Conservation (phyloP, 1,140 invertebrate species). For the Dinothrombium tinctorium region DNA sequence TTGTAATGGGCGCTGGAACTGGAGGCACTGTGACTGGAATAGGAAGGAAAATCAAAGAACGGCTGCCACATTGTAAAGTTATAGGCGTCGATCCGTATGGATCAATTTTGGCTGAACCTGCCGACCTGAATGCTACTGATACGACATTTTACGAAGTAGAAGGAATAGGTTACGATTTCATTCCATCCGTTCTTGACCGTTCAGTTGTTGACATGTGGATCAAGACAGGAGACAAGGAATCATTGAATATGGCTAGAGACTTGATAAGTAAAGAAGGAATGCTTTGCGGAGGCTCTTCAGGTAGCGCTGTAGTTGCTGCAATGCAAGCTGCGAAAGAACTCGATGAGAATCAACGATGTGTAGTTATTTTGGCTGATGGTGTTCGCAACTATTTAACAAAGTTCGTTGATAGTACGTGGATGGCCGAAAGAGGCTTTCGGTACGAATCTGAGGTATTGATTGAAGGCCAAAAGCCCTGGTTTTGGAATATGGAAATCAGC, state of each 20-base stretch:
- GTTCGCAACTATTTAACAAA: conserved; percentile 98
- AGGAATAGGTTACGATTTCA: conserved; percentile 77
- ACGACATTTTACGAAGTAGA: conserved; percentile 55
- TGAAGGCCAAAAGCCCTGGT: conserved; percentile 7
- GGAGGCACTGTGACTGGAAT: conserved; percentile 70
- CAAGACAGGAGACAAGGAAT: conserved; percentile 53
- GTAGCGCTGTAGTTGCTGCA: conserved; percentile 51
- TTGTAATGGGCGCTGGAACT: conserved; percentile 60
- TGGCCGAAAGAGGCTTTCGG: conserved; percentile 42
- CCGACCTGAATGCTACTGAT: conserved; percentile 36
- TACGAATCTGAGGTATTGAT: background rate
- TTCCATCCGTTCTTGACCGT: conserved; percentile 61
- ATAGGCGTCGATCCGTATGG: conserved; percentile 69
- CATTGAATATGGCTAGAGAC: conserved; percentile 54
- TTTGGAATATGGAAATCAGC: conserved; percentile 4
- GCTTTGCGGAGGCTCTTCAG: conserved; percentile 78
- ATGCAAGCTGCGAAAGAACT: conserved; percentile 50
- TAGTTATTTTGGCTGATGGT: conserved; percentile 76
- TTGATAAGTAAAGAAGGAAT: conserved; percentile 80
- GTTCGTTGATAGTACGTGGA: conserved; percentile 84
- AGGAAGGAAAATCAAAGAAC: conserved; percentile 56
- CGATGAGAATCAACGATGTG: conserved; percentile 48
- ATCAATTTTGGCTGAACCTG: conserved; percentile 54
- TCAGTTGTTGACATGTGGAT: conserved; percentile 59
- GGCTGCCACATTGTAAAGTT: conserved; percentile 32